Evolutionary conservation across 2,888 invertebrate genomes (phyloP), one percentile per base, ranked within the genome.

Genomic region (Bellardia pandia): DNA sequence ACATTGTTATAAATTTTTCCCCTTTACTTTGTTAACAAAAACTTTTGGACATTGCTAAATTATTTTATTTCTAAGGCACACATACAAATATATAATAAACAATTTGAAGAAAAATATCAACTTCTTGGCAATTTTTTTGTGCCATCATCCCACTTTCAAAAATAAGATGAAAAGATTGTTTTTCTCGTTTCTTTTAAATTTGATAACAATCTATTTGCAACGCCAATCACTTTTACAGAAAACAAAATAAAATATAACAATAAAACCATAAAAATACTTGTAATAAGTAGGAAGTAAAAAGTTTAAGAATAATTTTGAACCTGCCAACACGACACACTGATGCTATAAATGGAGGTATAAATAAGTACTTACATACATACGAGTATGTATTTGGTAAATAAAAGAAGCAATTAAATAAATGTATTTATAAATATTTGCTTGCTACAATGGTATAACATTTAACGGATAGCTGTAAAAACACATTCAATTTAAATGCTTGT

Each of bases 11-110:
- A 64, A 45, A 13, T 68, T 68, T 68, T 4, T 66, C 45, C 45
- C 6, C 37, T 37, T 37, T 37, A 37, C 37, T 37, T 37, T 37
- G 13, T n/a, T 40, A 48, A 33, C 14, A 7, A 53, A 68, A 68
- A 68, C 33, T 53, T 60, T 58, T 60, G 45, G 60, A n/a, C n/a
- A 48, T 45, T 45, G 6, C 60, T 45, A 60, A 48, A 74, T 74
- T 60, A n/a, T n/a, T 33, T 11, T 37, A 37, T 71, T 16, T n/a
- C 33, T 30, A 68, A 30, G 68, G 14, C 3, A 37, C 14, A 33
- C 33, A 23, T 14, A 68, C 14, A 64, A 8, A 69, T 8, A 69
- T 69, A 3, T 3, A 2, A 3, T 3, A 45, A 23, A 51, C 33
- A 69, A 14, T 45, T 30, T 68, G 8, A 4, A 64, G 42, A 13